Evolutionary conservation across 2,797 vertebrate genomes (phyloP).

Genomic region (Danio aesculapii): DNA sequence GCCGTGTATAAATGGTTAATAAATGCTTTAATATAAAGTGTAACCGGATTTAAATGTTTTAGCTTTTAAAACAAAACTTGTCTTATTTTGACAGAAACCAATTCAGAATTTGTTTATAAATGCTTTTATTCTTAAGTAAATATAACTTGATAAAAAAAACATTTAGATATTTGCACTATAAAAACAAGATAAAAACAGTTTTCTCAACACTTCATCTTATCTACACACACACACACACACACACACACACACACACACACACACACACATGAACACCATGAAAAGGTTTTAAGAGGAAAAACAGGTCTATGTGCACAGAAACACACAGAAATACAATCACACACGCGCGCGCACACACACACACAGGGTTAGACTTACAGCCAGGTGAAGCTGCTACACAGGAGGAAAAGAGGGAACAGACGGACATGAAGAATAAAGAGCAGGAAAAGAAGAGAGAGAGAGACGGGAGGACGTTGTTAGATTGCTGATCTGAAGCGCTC

Average conservation of each 20-base stretch:
- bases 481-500: constrained; percentile 49
- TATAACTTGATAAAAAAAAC: too few relatives aligned
- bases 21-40: too few relatives aligned
- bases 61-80: too few relatives aligned
- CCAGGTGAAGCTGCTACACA: constrained; percentile 42
- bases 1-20: too few relatives aligned
- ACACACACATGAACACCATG: not conserved
- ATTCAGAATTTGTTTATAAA: too few relatives aligned
- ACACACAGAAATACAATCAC: constrained; percentile 50
- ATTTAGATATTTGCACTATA: too few relatives aligned
- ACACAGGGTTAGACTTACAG: constrained; percentile 34
- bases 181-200: constrained; percentile 33
- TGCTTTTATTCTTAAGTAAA: too few relatives aligned
- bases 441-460: constrained; percentile 45
- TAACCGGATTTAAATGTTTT: too few relatives aligned
- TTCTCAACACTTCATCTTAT: constrained; percentile 5
- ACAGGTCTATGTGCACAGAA: constrained; percentile 28
- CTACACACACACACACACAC: not conserved
- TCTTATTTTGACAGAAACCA: too few relatives aligned
- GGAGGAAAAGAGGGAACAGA: constrained; percentile 19
- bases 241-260: not conserved
- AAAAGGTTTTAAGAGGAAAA: constrained; percentile 6
- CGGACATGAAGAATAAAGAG: constrained; percentile 38
- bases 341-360: constrained; percentile 24
- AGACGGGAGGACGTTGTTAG: constrained; percentile 29